A percentile compares a stretch with the other conserved stretches of the same genome.
Evolutionary conservation across 2,113 vertebrate species (phyloP).

Genomic region (Pseudolaguvia tuberculata): DNA sequence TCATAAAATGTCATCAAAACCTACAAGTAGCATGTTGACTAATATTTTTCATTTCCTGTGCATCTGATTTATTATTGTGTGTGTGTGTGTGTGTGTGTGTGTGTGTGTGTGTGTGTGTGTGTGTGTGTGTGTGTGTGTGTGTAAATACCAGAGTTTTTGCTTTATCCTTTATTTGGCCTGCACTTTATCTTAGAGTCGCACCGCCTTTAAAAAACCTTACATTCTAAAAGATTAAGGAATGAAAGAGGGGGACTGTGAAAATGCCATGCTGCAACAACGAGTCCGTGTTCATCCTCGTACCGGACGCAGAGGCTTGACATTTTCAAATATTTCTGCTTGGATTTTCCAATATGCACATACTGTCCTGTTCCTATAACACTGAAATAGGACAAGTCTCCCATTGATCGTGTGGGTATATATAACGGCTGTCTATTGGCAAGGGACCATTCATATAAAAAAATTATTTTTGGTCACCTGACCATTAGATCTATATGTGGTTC

Average conservation of each 20-base stretch:
- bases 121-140: too few relatives aligned
- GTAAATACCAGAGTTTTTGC: background rate
- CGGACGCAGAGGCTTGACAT: constrained; percentile 8
- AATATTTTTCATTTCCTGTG: background rate
- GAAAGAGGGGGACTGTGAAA: background rate
- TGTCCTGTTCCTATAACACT: constrained; percentile 8
- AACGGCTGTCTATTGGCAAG: too few relatives aligned
- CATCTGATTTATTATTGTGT: background rate
- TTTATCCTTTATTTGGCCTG: background rate
- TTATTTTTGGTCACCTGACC: too few relatives aligned
- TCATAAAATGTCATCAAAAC: background rate
- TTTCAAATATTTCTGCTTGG: constrained; percentile 8
- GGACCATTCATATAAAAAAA: too few relatives aligned
- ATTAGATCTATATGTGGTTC: too few relatives aligned
- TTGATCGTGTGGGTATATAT: background rate
- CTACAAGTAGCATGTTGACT: background rate
- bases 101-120: too few relatives aligned
- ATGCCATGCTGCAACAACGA: constrained; percentile 3
- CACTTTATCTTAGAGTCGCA: background rate
- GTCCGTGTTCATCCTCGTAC: background rate
- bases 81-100: too few relatives aligned
- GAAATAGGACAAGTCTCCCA: constrained; percentile 16
- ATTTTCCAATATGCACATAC: constrained; percentile 6
- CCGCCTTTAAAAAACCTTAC: background rate
- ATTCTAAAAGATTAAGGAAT: background rate